A percentile compares a stretch with the other conserved stretches of the same genome.
phyloP scores from a whole-genome alignment of 2,888 invertebrate genomes.

The Ephialtes manifestator region DNA sequence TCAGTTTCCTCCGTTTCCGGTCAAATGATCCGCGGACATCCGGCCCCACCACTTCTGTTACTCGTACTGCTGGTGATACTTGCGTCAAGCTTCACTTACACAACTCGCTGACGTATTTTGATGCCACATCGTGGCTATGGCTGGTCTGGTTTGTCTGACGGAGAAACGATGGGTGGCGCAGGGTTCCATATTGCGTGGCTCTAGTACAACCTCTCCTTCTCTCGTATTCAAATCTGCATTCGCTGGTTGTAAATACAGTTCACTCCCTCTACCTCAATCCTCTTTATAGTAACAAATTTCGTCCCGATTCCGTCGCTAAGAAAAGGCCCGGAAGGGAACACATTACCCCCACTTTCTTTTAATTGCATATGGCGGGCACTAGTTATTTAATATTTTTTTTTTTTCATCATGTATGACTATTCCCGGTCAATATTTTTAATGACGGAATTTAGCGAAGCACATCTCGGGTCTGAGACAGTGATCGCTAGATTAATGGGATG shows the following conservation, averaged over 20 bases:
- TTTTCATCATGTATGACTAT: too few relatives aligned
- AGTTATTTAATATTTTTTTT: too few relatives aligned
- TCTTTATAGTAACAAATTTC: too few relatives aligned
- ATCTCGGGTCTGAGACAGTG: too few relatives aligned
- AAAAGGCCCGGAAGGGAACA: too few relatives aligned
- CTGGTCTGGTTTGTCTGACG: not conserved
- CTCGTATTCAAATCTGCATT: not conserved
- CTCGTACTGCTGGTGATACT: constrained; percentile 51
- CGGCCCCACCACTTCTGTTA: constrained; percentile 70
- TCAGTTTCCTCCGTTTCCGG: constrained; percentile 84
- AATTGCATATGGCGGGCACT: too few relatives aligned
- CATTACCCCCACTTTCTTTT: too few relatives aligned
- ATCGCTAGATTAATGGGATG: too few relatives aligned
- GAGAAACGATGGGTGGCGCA: not conserved
- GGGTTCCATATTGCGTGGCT: not conserved
- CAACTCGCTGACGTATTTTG: constrained; percentile 49
- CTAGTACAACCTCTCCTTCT: not conserved
- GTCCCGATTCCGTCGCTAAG: too few relatives aligned
- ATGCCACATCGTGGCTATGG: not conserved
- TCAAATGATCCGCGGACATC: constrained; percentile 84
- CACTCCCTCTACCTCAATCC: too few relatives aligned
- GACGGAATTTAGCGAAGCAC: too few relatives aligned
- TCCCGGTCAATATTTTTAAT: too few relatives aligned
- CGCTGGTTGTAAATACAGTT: not conserved
- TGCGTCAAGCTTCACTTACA: constrained; percentile 57